Evolutionary conservation across 2,797 vertebrate species (phyloP), one percentile per base, ranked within the genome.

Genomic region (Myotis myotis): DNA sequence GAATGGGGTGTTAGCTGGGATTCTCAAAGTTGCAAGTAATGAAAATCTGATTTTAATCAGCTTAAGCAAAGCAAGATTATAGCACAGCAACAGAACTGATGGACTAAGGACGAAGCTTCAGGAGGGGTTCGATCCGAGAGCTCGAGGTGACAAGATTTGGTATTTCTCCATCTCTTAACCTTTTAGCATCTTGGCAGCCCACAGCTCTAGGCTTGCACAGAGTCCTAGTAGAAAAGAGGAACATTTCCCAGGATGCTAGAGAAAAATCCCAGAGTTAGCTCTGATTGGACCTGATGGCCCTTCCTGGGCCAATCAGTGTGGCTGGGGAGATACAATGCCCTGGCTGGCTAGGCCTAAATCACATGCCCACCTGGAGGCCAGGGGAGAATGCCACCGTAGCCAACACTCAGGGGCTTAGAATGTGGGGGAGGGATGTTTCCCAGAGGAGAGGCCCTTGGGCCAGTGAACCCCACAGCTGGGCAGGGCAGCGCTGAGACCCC

Each of bases 11-110:
- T 53, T 74, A 75, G 28, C 16, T 60, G 22, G 36, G 57, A 47
- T 72, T 74, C 71, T 92, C 68, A 28, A 91, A 41, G 49, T 64
- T 95, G 78, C 47, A 91, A 68, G 41, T 75, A 76, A 79, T 70
- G 41, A 64, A 85, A 57, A 44, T 84, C 15, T n/a, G 47, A 74
- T 83, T n/a, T 79, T 28, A 81, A 71, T 57, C 51, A 22, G 36
- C 80, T 70, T 70, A 72, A 71, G 16, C 49, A 55, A 87, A 71
- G 41, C 44, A 53, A 88, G 30, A 47, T 55, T n/a, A 10, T 8
- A 49, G 41, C 41, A 82, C 28, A 44, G 11, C 44, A 23, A 44
- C 20, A 81, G 80, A 28, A 53, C 22, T 47, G 47, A 70, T 23
- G 11, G 30, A 36, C 25, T 55, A 15, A 47, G 10, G 49, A 68